phyloP scores from a whole-genome alignment of 2,888 invertebrate species.

The Yponomeuta cagnagella region DNA sequence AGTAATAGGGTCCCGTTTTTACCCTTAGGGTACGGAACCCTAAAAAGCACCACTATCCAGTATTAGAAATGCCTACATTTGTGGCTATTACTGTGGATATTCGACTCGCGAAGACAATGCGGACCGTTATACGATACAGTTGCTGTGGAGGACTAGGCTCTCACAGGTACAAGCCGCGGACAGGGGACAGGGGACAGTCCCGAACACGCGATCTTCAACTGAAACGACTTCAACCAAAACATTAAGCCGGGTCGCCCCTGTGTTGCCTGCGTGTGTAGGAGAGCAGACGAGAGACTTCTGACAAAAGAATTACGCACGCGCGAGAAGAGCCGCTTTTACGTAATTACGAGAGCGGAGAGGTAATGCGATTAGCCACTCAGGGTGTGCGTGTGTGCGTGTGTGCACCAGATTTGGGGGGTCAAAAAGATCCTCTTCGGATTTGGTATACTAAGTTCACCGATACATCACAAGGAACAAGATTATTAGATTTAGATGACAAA shows the following conservation, averaged over 20 bases:
- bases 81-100: too few relatives aligned
- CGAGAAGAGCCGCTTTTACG: neutral
- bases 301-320: slow-evolving; percentile 1
- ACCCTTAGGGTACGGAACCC: too few relatives aligned
- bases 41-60: too few relatives aligned
- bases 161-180: too few relatives aligned
- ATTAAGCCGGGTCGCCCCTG: neutral
- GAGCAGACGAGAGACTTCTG: neutral
- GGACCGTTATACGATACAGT: too few relatives aligned
- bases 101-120: too few relatives aligned
- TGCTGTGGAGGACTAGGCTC: too few relatives aligned
- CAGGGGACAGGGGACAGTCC: neutral
- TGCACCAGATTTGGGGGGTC: neutral
- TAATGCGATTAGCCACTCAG: neutral
- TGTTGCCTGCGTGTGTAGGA: neutral
- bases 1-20: too few relatives aligned
- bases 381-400: neutral
- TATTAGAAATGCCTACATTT: too few relatives aligned
- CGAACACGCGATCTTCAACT: neutral
- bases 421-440: neutral
- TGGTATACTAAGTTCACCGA: neutral
- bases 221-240: neutral
- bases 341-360: slow-evolving; percentile 1
- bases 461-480: neutral
- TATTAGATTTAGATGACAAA: too few relatives aligned